phyloP scores from a whole-genome alignment of 2,113 vertebrate species.

The Cyphomyrus plagiostoma region DNA sequence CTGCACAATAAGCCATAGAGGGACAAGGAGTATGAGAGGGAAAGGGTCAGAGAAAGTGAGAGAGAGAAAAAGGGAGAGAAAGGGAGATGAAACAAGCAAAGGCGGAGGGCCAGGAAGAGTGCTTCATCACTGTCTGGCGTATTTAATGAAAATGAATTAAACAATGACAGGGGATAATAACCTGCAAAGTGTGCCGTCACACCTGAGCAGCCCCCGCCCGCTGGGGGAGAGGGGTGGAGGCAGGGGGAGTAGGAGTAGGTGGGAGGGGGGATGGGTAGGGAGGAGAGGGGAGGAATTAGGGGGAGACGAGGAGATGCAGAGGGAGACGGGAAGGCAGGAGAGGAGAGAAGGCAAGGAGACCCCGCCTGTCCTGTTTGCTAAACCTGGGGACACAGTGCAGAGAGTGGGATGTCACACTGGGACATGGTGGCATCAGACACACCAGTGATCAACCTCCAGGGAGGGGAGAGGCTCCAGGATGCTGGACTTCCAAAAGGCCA shows the following conservation, averaged over 20 bases:
- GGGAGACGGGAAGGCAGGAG: neutral
- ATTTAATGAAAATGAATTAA: constrained; percentile 63
- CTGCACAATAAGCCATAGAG: neutral
- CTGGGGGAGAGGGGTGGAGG: neutral
- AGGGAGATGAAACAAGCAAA: constrained; percentile 12
- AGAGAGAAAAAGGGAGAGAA: constrained; percentile 34
- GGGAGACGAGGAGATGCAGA: neutral
- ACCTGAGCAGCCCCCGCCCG: constrained; percentile 11
- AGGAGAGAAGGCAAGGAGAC: neutral
- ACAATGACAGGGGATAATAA: constrained; percentile 61
- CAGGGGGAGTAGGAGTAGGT: constrained; percentile 16
- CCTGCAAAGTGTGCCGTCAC: constrained; percentile 37
- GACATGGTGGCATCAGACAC: neutral
- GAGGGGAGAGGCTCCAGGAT: neutral
- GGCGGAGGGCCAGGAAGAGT: neutral
- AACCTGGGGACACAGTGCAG: neutral
- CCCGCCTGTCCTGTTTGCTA: neutral
- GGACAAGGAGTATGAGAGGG: constrained; percentile 49
- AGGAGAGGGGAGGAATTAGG: neutral
- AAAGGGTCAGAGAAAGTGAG: constrained; percentile 31
- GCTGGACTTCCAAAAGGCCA: no score
- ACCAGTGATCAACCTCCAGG: neutral
- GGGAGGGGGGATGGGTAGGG: neutral
- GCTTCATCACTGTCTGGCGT: constrained; percentile 44
- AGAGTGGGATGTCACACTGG: neutral